phyloP scores from a whole-genome alignment of 2,888 invertebrate species.

The Polydrusus tereticollis region DNA sequence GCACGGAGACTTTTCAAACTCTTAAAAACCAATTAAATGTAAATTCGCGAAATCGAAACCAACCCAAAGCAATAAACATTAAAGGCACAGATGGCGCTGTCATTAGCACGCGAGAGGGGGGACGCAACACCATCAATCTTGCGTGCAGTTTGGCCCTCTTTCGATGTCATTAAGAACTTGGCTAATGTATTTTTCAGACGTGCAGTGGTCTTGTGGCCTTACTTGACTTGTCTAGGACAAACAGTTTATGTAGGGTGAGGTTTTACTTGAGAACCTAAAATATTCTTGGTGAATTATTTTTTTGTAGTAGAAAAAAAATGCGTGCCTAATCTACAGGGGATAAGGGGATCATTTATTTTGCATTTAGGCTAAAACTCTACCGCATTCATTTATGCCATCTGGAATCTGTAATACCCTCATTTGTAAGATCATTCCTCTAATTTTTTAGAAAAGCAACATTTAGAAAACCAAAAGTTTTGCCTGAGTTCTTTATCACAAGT shows the following conservation, averaged over 20 bases:
- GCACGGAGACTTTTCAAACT: slow-evolving; percentile 18
- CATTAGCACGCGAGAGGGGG: slow-evolving; percentile 46
- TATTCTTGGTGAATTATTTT: too few relatives aligned
- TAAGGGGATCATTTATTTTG: too few relatives aligned
- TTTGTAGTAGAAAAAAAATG: too few relatives aligned
- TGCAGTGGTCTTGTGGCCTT: slow-evolving; percentile 39
- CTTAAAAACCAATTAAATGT: slow-evolving; percentile 49
- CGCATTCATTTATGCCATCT: too few relatives aligned
- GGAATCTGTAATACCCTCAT: too few relatives aligned
- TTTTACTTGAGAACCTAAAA: too few relatives aligned
- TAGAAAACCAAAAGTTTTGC: too few relatives aligned
- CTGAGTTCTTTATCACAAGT: too few relatives aligned
- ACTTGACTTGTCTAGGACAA: slow-evolving; percentile 18
- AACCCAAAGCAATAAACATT: slow-evolving; percentile 48
- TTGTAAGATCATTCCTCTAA: too few relatives aligned
- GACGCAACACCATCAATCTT: slow-evolving; percentile 46
- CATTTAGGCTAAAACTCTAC: too few relatives aligned
- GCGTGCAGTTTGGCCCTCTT: slow-evolving; percentile 47
- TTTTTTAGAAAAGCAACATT: too few relatives aligned
- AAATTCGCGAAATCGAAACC: slow-evolving; percentile 49
- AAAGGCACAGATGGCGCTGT: slow-evolving; percentile 48
- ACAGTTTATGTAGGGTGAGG: slow-evolving; percentile 25
- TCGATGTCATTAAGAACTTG: slow-evolving; percentile 47
- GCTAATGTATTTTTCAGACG: slow-evolving; percentile 48
- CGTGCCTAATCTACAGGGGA: too few relatives aligned